Conservation (phyloP, 1,140 invertebrate genomes). For the Bicyclus anynana region DNA sequence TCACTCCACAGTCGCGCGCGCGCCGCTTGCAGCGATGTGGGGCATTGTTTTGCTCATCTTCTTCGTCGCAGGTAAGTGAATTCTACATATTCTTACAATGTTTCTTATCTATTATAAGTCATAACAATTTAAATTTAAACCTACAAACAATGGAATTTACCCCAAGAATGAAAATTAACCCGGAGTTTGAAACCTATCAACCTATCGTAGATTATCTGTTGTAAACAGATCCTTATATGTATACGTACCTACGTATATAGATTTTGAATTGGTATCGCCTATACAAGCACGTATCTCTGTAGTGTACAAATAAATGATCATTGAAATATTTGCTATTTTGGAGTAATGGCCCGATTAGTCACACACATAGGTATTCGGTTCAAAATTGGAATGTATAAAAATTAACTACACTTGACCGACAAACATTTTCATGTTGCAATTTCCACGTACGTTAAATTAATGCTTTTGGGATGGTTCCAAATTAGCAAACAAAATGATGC, state of each 20-base stretch:
- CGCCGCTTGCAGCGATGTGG: constrained; percentile 32
- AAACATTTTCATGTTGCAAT: constrained; percentile 19
- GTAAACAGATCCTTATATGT: no score
- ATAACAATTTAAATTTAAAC: no score
- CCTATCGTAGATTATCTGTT: no score
- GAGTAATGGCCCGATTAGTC: background rate
- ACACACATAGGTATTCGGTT: background rate
- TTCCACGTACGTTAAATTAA: constrained; percentile 27
- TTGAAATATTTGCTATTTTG: background rate
- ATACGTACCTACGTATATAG: no score
- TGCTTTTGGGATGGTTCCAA: constrained; percentile 29
- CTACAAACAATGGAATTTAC: no score
- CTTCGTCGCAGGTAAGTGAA: constrained; percentile 46
- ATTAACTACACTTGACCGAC: constrained; percentile 10
- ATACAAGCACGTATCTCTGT: no score
- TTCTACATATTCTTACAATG: background rate
- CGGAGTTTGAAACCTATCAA: no score
- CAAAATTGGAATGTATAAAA: background rate
- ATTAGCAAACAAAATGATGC: constrained; percentile 7
- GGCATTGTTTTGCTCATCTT: constrained; percentile 36
- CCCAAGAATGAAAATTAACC: no score
- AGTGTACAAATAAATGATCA: no score
- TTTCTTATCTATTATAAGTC: background rate
- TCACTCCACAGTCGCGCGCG: constrained; percentile 23
- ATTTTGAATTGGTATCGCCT: no score